Conservation (phyloP, 92 coral and sea anemone species). For the Paramuricea clavata region DNA sequence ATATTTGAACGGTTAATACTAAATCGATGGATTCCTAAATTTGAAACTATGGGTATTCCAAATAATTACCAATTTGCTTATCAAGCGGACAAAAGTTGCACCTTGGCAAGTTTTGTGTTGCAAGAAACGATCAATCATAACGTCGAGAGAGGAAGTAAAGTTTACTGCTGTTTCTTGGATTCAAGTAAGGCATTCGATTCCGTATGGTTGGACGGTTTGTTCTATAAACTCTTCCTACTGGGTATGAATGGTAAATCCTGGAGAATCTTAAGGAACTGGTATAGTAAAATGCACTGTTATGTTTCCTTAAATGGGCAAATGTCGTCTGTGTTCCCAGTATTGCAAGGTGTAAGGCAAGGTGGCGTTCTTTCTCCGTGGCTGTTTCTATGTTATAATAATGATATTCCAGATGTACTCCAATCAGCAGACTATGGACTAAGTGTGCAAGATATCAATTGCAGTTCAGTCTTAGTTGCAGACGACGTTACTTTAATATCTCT, state of each 20-base stretch:
- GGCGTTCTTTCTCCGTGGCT: too few relatives aligned
- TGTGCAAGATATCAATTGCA: background rate
- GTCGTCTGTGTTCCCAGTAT: too few relatives aligned
- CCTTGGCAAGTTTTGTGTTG: too few relatives aligned
- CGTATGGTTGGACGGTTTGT: conserved; percentile 19
- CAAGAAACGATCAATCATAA: too few relatives aligned
- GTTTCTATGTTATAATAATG: too few relatives aligned
- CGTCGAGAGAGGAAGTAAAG: too few relatives aligned
- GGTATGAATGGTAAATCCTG: conserved; percentile 32
- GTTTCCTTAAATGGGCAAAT: background rate
- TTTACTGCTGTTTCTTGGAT: too few relatives aligned
- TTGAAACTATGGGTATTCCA: conserved; percentile 3
- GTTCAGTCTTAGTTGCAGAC: conserved; percentile 17
- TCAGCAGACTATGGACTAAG: background rate
- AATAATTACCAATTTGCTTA: too few relatives aligned
- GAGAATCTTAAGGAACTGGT: conserved; percentile 3
- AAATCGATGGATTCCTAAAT: conserved; percentile 25
- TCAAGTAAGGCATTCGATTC: conserved; percentile 27
- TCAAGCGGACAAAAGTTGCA: too few relatives aligned
- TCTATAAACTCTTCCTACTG: too few relatives aligned
- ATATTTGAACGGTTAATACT: conserved; percentile 12
- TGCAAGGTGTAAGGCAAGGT: too few relatives aligned
- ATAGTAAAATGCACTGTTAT: background rate
- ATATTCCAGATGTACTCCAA: background rate
- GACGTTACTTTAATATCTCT: background rate